These are phyloP conservation scores for Tethya wilhelma DNA, from an alignment of 37 sponge, comb jelly and placozoan species.

Conservation along the genomic window DNA sequence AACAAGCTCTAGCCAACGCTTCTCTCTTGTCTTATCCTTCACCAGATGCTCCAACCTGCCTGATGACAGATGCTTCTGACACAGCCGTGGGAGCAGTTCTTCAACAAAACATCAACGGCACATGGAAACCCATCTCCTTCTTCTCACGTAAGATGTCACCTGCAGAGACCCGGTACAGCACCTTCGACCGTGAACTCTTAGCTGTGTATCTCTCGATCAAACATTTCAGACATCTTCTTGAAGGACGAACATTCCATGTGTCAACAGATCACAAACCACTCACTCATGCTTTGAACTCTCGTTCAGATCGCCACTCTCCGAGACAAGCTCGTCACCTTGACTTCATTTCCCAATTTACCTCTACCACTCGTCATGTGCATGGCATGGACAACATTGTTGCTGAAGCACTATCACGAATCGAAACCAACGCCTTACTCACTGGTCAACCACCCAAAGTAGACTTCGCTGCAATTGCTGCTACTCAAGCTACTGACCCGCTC, in stretches of 20 bases:
- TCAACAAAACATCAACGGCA: slow-evolving; percentile 38
- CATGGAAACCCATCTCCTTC: slow-evolving; percentile 11
- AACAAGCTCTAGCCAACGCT: slow-evolving; percentile 44
- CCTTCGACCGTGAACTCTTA: slow-evolving; percentile 67
- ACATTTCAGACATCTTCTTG: slow-evolving; percentile 55
- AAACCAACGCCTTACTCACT: neutral
- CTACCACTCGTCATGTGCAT: slow-evolving; percentile 48
- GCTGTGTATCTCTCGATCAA: slow-evolving; percentile 56
- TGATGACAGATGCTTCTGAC: slow-evolving; percentile 59
- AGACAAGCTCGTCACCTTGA: slow-evolving; percentile 52
- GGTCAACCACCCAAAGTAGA: neutral
- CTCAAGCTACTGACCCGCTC: neutral
- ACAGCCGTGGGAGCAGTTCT: slow-evolving; percentile 48
- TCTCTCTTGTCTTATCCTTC: slow-evolving; percentile 38
- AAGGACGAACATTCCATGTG: slow-evolving; percentile 56
- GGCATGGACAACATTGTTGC: slow-evolving; percentile 23
- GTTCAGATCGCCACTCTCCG: slow-evolving; percentile 31
- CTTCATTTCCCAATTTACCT: slow-evolving; percentile 72
- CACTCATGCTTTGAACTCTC: slow-evolving; percentile 22
- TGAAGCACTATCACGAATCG: slow-evolving; percentile 40
- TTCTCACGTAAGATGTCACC: slow-evolving; percentile 49
- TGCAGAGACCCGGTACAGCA: slow-evolving; percentile 52
- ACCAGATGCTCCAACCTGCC: slow-evolving; percentile 34
- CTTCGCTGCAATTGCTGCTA: neutral
- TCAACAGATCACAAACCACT: slow-evolving; percentile 68